Percentiles rank a stretch among this genome's conserved stretches.
These are phyloP conservation scores for Nylanderia fulva DNA, from an alignment of 1,140 invertebrate genomes.

Conservation along the genomic window DNA sequence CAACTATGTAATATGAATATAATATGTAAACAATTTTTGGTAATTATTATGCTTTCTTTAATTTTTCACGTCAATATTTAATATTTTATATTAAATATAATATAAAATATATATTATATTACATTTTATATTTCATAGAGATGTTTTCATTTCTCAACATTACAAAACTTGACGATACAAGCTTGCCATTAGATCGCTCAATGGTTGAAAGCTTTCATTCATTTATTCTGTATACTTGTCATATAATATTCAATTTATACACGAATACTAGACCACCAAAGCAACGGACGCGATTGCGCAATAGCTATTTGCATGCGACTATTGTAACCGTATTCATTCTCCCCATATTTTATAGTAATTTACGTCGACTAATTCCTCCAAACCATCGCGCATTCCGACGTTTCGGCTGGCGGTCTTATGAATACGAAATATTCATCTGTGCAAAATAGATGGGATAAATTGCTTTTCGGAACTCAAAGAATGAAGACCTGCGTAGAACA, in stretches of 20 bases:
- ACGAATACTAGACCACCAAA: conserved; percentile 6
- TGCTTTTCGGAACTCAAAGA: conserved; percentile 56
- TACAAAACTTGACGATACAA: neutral
- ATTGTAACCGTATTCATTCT: conserved; percentile 16
- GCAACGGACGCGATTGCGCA: neutral
- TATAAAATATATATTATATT: too few species aligned
- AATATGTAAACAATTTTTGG: neutral
- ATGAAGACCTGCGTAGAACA: conserved; percentile 33
- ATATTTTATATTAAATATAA: neutral
- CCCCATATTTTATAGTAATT: conserved; percentile 54
- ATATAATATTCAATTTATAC: conserved; percentile 23
- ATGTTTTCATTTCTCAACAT: neutral
- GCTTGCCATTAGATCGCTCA: neutral
- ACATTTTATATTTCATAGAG: neutral
- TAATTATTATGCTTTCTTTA: neutral
- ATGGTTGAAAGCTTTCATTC: neutral
- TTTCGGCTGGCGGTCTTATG: conserved; percentile 24
- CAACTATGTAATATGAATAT: too few species aligned
- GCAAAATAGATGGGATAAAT: conserved; percentile 54
- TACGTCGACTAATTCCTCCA: conserved; percentile 27
- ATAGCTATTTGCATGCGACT: conserved; percentile 9
- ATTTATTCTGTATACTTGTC: conserved; percentile 16
- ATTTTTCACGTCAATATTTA: neutral
- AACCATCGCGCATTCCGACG: conserved; percentile 35
- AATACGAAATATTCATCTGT: conserved; percentile 48